Percentiles rank a stretch among this genome's conserved stretches.
phyloP scores from a whole-genome alignment of 2,797 vertebrate species.

The Melanotaenia maccullochi region DNA sequence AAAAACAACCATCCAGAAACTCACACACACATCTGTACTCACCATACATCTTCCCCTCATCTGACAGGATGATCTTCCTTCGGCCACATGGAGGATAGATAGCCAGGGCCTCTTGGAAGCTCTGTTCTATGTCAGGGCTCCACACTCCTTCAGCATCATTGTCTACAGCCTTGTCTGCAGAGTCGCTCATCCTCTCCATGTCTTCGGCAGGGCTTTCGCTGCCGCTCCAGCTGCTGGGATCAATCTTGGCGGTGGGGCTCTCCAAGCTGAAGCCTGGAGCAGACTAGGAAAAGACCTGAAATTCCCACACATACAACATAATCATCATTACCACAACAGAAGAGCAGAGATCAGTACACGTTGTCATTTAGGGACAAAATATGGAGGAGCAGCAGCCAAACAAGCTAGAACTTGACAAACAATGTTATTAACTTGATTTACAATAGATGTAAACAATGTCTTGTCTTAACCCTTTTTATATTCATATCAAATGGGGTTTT shows the following conservation, averaged over 20 bases:
- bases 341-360: conserved; percentile 36
- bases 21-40: conserved; percentile 76
- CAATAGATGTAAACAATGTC: conserved; percentile 14
- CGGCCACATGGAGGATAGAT: conserved; percentile 99
- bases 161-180: conserved; percentile 97
- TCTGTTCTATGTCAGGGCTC: conserved; percentile 99
- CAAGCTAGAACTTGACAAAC: conserved; percentile 34
- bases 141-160: conserved; percentile 98
- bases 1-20: neutral
- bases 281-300: conserved; percentile 92
- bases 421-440: conserved; percentile 48
- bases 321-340: conserved; percentile 47
- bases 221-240: conserved; percentile 99
- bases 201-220: conserved; percentile 99
- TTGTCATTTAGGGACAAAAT: conserved; percentile 26
- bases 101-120: conserved; percentile 99
- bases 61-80: conserved; percentile 99
- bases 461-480: no score
- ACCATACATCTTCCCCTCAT: conserved; percentile 99
- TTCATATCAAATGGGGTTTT: neutral
- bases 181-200: conserved; percentile 98
- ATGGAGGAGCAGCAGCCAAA: conserved; percentile 41
- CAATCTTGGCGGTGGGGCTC: conserved; percentile 92
- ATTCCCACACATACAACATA: conserved; percentile 63
- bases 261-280: conserved; percentile 96